These are phyloP conservation scores for Coptotermes formosanus DNA, from an alignment of 1,140 invertebrate species.

Conservation along the genomic window DNA sequence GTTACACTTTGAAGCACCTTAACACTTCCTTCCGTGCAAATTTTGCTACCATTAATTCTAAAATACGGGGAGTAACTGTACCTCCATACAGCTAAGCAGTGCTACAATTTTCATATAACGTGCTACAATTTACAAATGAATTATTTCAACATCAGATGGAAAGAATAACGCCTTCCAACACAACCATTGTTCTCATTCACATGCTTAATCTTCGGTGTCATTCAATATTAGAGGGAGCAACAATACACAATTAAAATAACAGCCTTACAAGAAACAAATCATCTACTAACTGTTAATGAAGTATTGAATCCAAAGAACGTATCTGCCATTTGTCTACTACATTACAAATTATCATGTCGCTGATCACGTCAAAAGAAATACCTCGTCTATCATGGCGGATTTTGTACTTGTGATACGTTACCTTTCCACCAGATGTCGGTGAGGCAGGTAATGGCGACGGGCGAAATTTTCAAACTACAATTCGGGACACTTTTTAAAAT, in stretches of 20 bases:
- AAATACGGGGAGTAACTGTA: too few species aligned
- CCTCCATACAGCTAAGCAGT: too few species aligned
- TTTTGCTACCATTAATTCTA: too few species aligned
- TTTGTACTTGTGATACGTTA: neutral
- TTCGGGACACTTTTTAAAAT: too few species aligned
- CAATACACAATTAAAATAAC: neutral
- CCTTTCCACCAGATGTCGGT: neutral
- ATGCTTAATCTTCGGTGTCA: neutral
- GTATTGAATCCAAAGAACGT: constrained; percentile 32
- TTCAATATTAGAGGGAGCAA: neutral
- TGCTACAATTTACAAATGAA: too few species aligned
- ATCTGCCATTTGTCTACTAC: constrained; percentile 27
- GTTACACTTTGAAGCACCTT: too few species aligned
- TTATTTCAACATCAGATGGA: neutral
- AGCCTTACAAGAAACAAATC: neutral
- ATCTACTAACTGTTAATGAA: constrained; percentile 21
- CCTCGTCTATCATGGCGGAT: constrained; percentile 25
- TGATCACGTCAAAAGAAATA: constrained; percentile 21
- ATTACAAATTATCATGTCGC: constrained; percentile 22
- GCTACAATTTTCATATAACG: too few species aligned
- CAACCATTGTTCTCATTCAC: neutral
- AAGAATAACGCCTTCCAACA: neutral
- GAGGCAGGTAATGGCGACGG: too few species aligned
- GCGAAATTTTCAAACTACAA: too few species aligned
- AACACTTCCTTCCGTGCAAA: too few species aligned